Evolutionary conservation across 1,140 invertebrate species (phyloP), one percentile per base, ranked within the genome.

Genomic region (Bombus terrestris): DNA sequence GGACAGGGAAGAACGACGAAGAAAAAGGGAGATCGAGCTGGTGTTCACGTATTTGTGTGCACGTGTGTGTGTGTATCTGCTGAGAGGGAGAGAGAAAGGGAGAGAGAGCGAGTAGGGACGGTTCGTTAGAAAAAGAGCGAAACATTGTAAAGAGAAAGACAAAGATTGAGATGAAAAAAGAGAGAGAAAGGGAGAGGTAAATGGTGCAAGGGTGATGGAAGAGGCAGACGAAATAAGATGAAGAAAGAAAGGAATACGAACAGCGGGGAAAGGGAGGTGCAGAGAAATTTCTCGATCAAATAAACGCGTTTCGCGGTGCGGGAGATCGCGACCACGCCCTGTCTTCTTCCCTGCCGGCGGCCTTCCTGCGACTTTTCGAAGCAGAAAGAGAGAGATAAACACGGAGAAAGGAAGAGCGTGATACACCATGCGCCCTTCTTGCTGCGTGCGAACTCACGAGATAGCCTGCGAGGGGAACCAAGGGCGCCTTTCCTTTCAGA

Each of bases 241-340:
- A n/a, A 59, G 47, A 76, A 41, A 73, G 35, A 81, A 28, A 37
- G 68, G 47, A 35, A 35, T 37, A 57, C 57, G 32, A 35, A 25
- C 1, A 41, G 35, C 22, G 10, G 5, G 43, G 13, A 25, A 32
- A 28, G 47, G 39, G 72, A 57, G 64, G 68, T 10, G 2, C 47
- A 72, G 83, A 85, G 85, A 86, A 86, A 86, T 86, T 86, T 86
- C 85, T 86, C 85, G 85, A 86, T 77, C 85, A 89, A 90, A 90
- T 89, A 87, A 90, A 90, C 82, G 86, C 85, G 86, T 89, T 89
- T 81, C 66, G 85, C 88, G 66, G 82, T 83, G 88, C 89, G 89
- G 89, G 88, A 87, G 89, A 90, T 90, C 88, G 81, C 89, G 88
- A 62, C 89, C 89, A 90, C 89, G 89, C 89, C 89, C 89, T 90